phyloP scores from a whole-genome alignment of 2,888 invertebrate genomes.

The Merodon equestris region DNA sequence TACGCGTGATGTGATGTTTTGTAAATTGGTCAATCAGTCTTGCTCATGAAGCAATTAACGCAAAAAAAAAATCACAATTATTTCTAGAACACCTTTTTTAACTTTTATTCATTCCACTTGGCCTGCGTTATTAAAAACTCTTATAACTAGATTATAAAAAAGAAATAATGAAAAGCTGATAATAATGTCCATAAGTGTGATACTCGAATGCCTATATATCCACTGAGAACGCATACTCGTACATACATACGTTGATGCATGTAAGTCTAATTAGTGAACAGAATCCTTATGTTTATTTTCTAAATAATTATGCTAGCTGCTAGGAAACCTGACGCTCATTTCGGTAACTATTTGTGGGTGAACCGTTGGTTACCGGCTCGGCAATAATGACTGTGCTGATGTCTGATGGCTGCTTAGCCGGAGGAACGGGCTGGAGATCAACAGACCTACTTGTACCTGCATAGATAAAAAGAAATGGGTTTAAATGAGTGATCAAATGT shows the following conservation, averaged over 20 bases:
- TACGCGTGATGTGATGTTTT: too few relatives aligned
- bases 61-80: conserved; percentile 4
- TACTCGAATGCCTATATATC: too few relatives aligned
- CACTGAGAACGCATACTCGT: too few relatives aligned
- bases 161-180: too few relatives aligned
- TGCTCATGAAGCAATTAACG: too few relatives aligned
- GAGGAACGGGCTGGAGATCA: conserved; percentile 56
- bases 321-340: conserved; percentile 54
- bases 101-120: conserved; percentile 30
- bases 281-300: too few relatives aligned
- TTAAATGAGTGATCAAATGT: too few relatives aligned
- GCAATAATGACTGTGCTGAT: conserved; percentile 55
- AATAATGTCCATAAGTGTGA: too few relatives aligned
- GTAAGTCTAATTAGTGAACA: too few relatives aligned
- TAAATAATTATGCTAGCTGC: background rate
- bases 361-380: conserved; percentile 35
- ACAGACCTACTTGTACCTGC: conserved; percentile 52
- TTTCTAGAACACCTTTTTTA: conserved; percentile 2
- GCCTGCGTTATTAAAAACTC: conserved; percentile 10
- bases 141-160: background rate
- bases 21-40: too few relatives aligned
- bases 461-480: too few relatives aligned
- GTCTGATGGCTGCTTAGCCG: conserved; percentile 46
- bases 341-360: conserved; percentile 15
- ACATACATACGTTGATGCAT: too few relatives aligned